Percentiles rank a stretch among this genome's conserved stretches.
Evolutionary conservation across 2,797 vertebrate genomes (phyloP).

Genomic region (Enteromius unitaeniatus): DNA sequence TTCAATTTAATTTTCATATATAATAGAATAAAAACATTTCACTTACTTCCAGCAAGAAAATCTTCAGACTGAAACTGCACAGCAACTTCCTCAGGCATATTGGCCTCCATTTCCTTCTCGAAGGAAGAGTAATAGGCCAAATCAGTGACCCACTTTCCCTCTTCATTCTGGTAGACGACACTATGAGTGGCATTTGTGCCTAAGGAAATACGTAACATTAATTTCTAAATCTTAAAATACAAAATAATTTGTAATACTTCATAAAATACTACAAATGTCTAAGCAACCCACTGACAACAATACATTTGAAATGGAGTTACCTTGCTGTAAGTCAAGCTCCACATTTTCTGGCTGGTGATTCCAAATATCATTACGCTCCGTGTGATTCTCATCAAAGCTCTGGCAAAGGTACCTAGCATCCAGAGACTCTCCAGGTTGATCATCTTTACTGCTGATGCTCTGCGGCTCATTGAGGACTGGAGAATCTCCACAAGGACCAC

Average conservation of each 20-base stretch:
- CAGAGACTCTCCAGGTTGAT: slow-evolving; percentile 72
- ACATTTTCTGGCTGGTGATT: slow-evolving; percentile 68
- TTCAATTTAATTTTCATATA: not conserved
- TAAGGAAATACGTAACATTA: slow-evolving; percentile 56
- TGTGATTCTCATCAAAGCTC: slow-evolving; percentile 70
- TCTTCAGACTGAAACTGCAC: slow-evolving; percentile 76
- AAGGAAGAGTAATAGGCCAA: slow-evolving; percentile 94
- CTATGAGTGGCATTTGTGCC: slow-evolving; percentile 69
- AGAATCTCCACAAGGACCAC: slow-evolving; percentile 68
- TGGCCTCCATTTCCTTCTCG: slow-evolving; percentile 80
- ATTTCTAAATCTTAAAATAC: not conserved
- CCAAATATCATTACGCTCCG: slow-evolving; percentile 73
- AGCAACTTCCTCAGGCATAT: slow-evolving; percentile 58
- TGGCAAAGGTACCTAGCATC: slow-evolving; percentile 83
- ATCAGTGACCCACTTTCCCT: slow-evolving; percentile 97
- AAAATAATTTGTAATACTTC: not conserved
- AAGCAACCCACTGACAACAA: not conserved
- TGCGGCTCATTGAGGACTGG: slow-evolving; percentile 57
- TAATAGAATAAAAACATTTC: not conserved
- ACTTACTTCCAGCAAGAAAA: slow-evolving; percentile 88
- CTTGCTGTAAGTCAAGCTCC: slow-evolving; percentile 73
- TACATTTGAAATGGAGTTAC: slow-evolving; percentile 51
- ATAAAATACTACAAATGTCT: not conserved
- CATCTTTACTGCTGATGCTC: slow-evolving; percentile 61
- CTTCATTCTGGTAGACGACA: slow-evolving; percentile 94